Conservation (phyloP, 1,140 invertebrate genomes). For the Akabosia matsudoensis region DNA sequence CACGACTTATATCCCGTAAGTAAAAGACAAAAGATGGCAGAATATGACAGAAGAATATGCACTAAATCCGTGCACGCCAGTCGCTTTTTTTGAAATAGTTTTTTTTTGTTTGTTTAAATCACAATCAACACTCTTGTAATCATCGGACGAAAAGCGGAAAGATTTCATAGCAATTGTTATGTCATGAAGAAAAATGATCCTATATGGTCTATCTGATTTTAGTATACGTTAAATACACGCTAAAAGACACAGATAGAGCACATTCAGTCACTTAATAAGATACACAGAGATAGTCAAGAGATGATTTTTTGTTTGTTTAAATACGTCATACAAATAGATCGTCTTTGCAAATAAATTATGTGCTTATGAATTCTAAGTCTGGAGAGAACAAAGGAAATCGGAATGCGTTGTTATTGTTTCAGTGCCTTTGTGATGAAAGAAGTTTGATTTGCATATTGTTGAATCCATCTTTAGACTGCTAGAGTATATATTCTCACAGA, state of each 20-base stretch:
- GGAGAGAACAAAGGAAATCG: too few species aligned
- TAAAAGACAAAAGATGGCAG: too few species aligned
- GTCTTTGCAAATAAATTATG: not conserved
- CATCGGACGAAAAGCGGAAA: conserved; percentile 7
- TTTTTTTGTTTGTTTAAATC: conserved; percentile 4
- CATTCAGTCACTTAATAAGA: conserved; percentile 4
- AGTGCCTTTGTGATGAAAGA: too few species aligned
- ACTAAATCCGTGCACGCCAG: too few species aligned
- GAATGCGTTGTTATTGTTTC: too few species aligned
- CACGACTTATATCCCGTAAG: too few species aligned
- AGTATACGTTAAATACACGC: not conserved
- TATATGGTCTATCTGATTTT: not conserved
- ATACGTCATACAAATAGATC: not conserved
- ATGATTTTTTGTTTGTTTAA: too few species aligned
- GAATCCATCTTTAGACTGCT: too few species aligned
- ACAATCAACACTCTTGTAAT: conserved; percentile 3
- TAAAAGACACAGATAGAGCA: conserved; percentile 23
- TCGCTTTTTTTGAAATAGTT: not conserved
- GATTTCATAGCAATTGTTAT: not conserved
- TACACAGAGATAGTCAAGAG: not conserved
- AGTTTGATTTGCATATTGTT: too few species aligned
- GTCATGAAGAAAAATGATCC: not conserved
- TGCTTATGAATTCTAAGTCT: not conserved
- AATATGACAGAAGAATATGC: too few species aligned
- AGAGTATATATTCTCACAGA: too few species aligned